Base-by-base conservation (phyloP, 1,140 invertebrate species). In the Drosophila persimilis region DNA sequence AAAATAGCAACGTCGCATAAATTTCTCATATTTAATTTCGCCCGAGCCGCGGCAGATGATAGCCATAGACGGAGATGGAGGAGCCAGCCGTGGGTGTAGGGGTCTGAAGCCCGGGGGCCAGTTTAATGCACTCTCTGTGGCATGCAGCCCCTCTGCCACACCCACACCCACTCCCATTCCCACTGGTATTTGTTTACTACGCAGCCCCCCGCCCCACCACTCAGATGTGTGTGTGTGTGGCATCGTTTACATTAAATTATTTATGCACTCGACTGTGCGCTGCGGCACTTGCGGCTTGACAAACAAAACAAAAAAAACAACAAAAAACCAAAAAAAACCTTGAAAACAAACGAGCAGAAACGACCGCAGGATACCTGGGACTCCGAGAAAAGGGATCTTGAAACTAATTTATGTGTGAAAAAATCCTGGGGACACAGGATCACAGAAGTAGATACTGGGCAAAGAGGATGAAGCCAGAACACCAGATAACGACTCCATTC, bases 21-120 rank as follows among this genome's bases (percentile, higher is more conserved):
- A 85, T 85, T 85, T 86, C 81, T 86, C 81, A 77, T 86, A 85
- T 85, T 85, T 85, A 86, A 86, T 85, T 85, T 84, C 55, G 77
- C 69, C 53, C 11, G 60, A 77, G 77, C 67, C 64, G 35, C 35
- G 35, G 63, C 78, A 81, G 79, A 83, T 81, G 78, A 54, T 71
- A 65, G 72, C 67, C 45, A 29, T 45, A 39, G 35, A 65, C 11
- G n/a, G 50, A 48, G 24, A 51, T 8, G 7, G 2, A 9, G 29
- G 0, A 31, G 29, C 29, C 35, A 24, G n/a, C 17, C 51, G n/a
- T 7, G 17, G 17, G 35, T 17, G 52, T 11, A 45, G 45, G 2
- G 17, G 29, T 2, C 41, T 41, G 22, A 13, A 13, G 24, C 63
- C 44, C 29, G 31, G 31, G 50, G 62, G 62, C 44, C 64, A 70